Base-by-base conservation (phyloP, 1,140 invertebrate genomes). In the Meloidogyne hapla region DNA sequence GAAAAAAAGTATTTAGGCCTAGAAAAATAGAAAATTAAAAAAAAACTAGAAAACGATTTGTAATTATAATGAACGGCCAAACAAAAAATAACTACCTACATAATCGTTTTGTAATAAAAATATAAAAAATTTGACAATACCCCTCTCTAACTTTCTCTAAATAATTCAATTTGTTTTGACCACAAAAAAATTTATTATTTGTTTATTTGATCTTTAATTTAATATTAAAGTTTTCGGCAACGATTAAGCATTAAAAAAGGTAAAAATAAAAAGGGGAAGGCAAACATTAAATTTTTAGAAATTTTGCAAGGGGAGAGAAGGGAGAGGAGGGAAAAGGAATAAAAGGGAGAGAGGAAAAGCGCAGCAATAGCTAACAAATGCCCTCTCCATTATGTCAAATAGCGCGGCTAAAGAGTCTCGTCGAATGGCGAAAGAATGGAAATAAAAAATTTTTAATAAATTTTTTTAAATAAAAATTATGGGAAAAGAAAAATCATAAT, bases 171-270 rank as follows among this genome's bases (percentile, higher is more conserved):
- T 48, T 48, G 45, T 48, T 42, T 42, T 56, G 48, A 56, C 48
- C 48, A 56, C 48, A 56, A 56, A n/a, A 56, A 56, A 5, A 18
- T 45, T 15, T 45, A 56, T 18, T 48, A 18, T 48, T 48, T 48
- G 45, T 56, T 56, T 56, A 9, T 56, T 56, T 56, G 48, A 56
- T 56, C 48, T 56, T 56, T 56, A 56, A 56, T 56, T 56, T 56
- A 56, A 56, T 56, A 33, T 33, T 33, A 33, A 33, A 56, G n/a
- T 15, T n/a, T 56, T 56, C 6, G 48, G 48, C 48, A n/a, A 56
- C 48, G n/a, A 56, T 56, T 56, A 56, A 56, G 48, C 48, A 56
- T 56, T 56, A 56, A 56, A 56, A 21, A 42, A 42, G 12, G 40
- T 42, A 42, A 42, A 42, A 15, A 42, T 13, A 2, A 42, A 42